Evolutionary conservation across 2,888 invertebrate species (phyloP).

Genomic region (Terebella lapidaria): DNA sequence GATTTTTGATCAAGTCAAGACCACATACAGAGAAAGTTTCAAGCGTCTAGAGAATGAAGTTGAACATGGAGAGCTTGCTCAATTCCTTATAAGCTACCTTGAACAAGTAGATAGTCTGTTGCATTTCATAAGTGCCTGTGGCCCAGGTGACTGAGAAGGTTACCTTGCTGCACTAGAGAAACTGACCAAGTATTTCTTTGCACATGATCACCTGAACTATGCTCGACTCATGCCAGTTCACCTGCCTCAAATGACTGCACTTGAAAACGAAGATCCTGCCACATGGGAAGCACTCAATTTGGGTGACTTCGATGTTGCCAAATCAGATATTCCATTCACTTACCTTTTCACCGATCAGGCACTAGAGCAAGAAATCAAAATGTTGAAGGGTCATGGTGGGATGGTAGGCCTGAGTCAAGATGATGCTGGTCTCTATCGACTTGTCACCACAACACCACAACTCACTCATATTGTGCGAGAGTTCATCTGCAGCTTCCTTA

Average conservation of each 20-base stretch:
- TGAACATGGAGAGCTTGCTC: slow-evolving; percentile 14
- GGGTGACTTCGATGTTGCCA: slow-evolving; percentile 14
- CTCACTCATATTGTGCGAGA: slow-evolving; percentile 7
- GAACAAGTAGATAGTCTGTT: slow-evolving; percentile 8
- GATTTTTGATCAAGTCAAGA: too few species aligned
- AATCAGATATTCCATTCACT: slow-evolving; percentile 15
- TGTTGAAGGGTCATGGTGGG: slow-evolving; percentile 9
- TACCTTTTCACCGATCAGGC: slow-evolving; percentile 15
- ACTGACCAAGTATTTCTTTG: slow-evolving; percentile 15
- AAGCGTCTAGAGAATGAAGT: too few species aligned
- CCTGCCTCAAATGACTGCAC: slow-evolving; percentile 11
- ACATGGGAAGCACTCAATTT: slow-evolving; percentile 13
- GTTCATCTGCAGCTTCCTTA: slow-evolving; percentile 3
- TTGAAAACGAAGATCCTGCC: slow-evolving; percentile 14
- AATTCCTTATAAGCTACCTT: slow-evolving; percentile 8
- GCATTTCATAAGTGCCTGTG: slow-evolving; percentile 11
- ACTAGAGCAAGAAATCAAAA: slow-evolving; percentile 12
- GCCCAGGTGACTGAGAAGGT: slow-evolving; percentile 14
- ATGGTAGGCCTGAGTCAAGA: slow-evolving; percentile 14
- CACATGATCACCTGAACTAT: slow-evolving; percentile 15
- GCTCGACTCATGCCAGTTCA: slow-evolving; percentile 12
- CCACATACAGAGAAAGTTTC: too few species aligned
- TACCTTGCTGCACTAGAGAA: slow-evolving; percentile 12
- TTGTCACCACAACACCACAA: slow-evolving; percentile 13
- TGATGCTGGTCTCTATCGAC: slow-evolving; percentile 8